Conservation (phyloP, 2,113 vertebrate species). For the Elaphurus davidianus region DNA sequence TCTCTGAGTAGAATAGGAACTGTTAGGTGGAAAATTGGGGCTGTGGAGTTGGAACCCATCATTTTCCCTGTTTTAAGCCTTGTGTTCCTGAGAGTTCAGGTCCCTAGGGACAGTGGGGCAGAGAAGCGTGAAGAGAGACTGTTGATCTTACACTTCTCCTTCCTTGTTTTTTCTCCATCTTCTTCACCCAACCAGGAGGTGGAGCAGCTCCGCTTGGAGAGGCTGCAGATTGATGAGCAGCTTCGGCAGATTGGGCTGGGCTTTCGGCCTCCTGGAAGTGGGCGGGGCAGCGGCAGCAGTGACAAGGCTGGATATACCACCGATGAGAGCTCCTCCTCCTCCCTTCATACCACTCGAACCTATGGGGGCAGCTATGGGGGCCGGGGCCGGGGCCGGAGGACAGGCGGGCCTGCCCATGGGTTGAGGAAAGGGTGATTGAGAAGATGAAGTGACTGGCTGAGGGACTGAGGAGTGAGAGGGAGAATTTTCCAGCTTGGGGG, state of each 20-base stretch:
- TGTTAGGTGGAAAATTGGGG: not conserved
- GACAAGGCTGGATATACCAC: slow-evolving; percentile 82
- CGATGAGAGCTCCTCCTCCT: slow-evolving; percentile 89
- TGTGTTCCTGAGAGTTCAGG: not conserved
- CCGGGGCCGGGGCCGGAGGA: slow-evolving; percentile 78
- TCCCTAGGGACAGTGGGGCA: not conserved
- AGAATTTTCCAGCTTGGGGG: not conserved
- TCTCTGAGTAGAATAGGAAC: not conserved
- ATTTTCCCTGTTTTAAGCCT: not conserved
- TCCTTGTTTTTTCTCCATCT: not conserved
- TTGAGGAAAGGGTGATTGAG: not conserved
- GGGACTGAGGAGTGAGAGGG: not conserved
- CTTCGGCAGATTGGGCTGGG: slow-evolving; percentile 92
- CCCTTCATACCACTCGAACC: slow-evolving; percentile 86
- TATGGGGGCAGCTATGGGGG: slow-evolving; percentile 90
- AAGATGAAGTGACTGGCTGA: not conserved
- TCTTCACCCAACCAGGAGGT: slow-evolving; percentile 85
- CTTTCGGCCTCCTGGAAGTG: slow-evolving; percentile 84
- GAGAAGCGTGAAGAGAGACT: not conserved
- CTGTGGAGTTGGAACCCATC: not conserved
- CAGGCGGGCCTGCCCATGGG: slow-evolving; percentile 87
- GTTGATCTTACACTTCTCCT: not conserved
- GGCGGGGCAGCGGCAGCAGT: slow-evolving; percentile 78
- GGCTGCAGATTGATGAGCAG: slow-evolving; percentile 93
- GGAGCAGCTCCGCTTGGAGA: slow-evolving; percentile 91